Evolutionary conservation across 2,113 vertebrate genomes (phyloP).

Genomic region (Channa argus): DNA sequence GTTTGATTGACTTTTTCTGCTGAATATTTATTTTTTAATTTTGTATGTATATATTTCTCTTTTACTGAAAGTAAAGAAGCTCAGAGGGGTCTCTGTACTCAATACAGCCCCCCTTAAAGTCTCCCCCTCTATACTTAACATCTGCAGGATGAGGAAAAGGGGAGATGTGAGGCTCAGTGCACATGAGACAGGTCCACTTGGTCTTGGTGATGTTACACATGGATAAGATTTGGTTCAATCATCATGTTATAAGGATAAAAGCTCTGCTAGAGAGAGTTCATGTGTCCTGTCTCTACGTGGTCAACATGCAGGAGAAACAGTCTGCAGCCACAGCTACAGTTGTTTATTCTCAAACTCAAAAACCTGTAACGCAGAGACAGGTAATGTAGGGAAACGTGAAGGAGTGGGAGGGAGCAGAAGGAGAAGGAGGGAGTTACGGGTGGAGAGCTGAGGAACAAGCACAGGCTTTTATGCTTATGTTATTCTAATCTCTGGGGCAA

Average conservation of each 20-base stretch:
- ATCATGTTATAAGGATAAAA: constrained; percentile 15
- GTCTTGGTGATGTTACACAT: background rate
- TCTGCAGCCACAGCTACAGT: constrained; percentile 13
- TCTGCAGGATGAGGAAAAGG: constrained; percentile 50
- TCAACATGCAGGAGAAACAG: constrained; percentile 15
- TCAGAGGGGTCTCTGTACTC: constrained; percentile 82
- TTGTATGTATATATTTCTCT: constrained; percentile 22
- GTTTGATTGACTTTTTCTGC: constrained; percentile 69
- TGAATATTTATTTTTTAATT: constrained; percentile 61
- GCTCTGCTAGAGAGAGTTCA: background rate
- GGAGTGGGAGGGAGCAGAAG: constrained; percentile 22
- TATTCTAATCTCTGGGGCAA: constrained; percentile 83
- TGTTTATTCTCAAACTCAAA: background rate
- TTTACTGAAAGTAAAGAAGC: constrained; percentile 55
- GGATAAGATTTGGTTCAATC: constrained; percentile 8
- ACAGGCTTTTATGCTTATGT: constrained; percentile 79
- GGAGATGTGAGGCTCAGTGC: constrained; percentile 21
- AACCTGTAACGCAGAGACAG: constrained; percentile 19
- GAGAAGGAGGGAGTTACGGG: constrained; percentile 10
- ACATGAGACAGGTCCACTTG: background rate
- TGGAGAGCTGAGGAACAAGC: constrained; percentile 71
- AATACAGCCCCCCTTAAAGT: constrained; percentile 47
- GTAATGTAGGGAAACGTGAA: constrained; percentile 2
- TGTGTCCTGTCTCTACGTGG: background rate
- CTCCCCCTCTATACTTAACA: constrained; percentile 46